Conservation (phyloP, 2,888 invertebrate species). For the Rotaria sp. region DNA sequence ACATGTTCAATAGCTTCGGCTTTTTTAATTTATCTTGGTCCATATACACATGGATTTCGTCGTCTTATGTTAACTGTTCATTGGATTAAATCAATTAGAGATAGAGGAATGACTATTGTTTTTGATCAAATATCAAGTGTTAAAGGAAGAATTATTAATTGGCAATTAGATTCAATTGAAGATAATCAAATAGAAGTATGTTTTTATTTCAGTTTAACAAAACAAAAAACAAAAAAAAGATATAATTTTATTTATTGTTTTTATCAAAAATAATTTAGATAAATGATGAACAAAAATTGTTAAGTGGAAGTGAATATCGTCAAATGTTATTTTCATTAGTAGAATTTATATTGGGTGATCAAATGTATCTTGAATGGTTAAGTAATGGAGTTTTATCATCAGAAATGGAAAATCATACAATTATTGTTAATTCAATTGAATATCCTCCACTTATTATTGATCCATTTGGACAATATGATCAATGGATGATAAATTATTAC, state of each 20-base stretch:
- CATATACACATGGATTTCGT: slow-evolving; percentile 53
- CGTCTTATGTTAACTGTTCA: slow-evolving; percentile 51
- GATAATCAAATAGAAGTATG: neutral
- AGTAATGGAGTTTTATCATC: slow-evolving; percentile 14
- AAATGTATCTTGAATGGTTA: slow-evolving; percentile 33
- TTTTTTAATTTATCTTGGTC: slow-evolving; percentile 52
- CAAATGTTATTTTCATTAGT: slow-evolving; percentile 36
- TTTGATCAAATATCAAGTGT: slow-evolving; percentile 47
- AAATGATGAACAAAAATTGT: neutral
- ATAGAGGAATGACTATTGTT: slow-evolving; percentile 52
- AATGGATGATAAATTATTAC: slow-evolving; percentile 34
- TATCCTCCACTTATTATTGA: slow-evolving; percentile 37
- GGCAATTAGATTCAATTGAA: slow-evolving; percentile 27
- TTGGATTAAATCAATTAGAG: slow-evolving; percentile 54
- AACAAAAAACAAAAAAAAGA: too few relatives aligned
- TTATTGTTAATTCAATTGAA: slow-evolving; percentile 26
- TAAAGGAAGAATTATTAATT: slow-evolving; percentile 39
- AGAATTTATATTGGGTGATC: slow-evolving; percentile 35
- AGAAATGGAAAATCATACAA: slow-evolving; percentile 36
- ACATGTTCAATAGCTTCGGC: slow-evolving; percentile 52
- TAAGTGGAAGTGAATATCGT: slow-evolving; percentile 34
- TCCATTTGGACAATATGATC: slow-evolving; percentile 28
- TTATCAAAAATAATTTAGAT: neutral
- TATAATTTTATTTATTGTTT: too few relatives aligned
- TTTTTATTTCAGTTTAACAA: neutral